Evolutionary conservation across 2,888 invertebrate species (phyloP), one percentile per base, ranked within the genome.

Genomic region (Allacma fusca): DNA sequence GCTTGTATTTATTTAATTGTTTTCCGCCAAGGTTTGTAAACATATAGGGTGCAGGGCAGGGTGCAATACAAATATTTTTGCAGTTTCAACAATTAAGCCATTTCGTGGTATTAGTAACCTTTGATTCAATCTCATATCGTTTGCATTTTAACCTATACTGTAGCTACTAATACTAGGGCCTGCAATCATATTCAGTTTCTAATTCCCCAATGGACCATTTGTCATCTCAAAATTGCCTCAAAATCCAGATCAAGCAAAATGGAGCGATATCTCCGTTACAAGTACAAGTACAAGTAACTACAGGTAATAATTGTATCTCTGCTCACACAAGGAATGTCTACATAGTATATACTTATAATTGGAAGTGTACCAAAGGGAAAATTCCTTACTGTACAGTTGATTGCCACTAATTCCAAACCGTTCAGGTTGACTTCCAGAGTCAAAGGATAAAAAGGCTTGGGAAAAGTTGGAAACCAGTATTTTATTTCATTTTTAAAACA

Each of bases 1-100:
- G n/a, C 26, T 24, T 69, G n/a, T 69, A 44, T 43, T 34, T 69
- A 43, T 69, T 69, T 69, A 69, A 40, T 69, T 34, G 50, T 71
- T 28, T 72, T 57, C 40, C 23, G 29, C 59, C 62, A 72, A 59
- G 72, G 50, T 72, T 59, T 72, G 72, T 72, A 72, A 72, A 72
- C 59, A 72, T 72, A 59, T 62, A 59, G 72, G 72, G 34, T 62
- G 23, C 21, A n/a, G 62, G 13, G 62, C 62, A 24, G 26, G 24
- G 23, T 62, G 62, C 23, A 26, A 62, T 62, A 24, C 24, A 26
- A 13, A 26, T 24, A 50, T 62, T 23, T 24, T 26, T 62, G 24
- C 62, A 24, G 62, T 62, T 26, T 24, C 4, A 24, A 62, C 13
- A 21, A 62, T 23, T 62, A 62, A 9, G 5, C 9, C 2, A 62